Conservation (phyloP, 1,140 invertebrate species). For the Vanessa atalanta region DNA sequence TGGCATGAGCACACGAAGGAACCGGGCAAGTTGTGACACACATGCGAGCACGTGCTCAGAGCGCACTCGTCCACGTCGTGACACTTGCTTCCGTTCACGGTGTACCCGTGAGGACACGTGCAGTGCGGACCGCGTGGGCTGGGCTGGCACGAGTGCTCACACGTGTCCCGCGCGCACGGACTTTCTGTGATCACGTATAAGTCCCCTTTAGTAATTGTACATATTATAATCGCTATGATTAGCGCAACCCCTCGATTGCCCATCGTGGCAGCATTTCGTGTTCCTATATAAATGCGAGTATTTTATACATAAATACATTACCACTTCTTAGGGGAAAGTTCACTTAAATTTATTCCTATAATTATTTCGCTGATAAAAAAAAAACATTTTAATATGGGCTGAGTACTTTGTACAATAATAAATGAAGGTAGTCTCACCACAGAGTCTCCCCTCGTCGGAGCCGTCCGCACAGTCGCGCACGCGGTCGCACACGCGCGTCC, state of each 20-base stretch:
- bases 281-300: neutral
- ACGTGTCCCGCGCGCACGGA: constrained; percentile 83
- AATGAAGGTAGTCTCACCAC: constrained; percentile 70
- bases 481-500: constrained; percentile 84
- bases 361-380: too few species aligned
- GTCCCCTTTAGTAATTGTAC: too few species aligned
- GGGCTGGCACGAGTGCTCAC: constrained; percentile 84
- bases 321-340: too few species aligned
- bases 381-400: too few species aligned
- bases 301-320: too few species aligned
- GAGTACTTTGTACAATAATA: neutral
- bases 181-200: constrained; percentile 68
- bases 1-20: constrained; percentile 89
- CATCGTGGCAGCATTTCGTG: neutral
- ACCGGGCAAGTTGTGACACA: constrained; percentile 85
- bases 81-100: constrained; percentile 80
- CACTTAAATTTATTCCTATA: too few species aligned
- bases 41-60: constrained; percentile 83
- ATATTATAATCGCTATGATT: neutral
- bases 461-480: constrained; percentile 85
- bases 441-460: constrained; percentile 82
- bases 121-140: constrained; percentile 87
- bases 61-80: constrained; percentile 88
- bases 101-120: constrained; percentile 84
- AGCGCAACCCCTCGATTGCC: neutral